These are phyloP conservation scores for Siniperca undulata DNA, from an alignment of 2,797 vertebrate genomes.

Conservation along the genomic window DNA sequence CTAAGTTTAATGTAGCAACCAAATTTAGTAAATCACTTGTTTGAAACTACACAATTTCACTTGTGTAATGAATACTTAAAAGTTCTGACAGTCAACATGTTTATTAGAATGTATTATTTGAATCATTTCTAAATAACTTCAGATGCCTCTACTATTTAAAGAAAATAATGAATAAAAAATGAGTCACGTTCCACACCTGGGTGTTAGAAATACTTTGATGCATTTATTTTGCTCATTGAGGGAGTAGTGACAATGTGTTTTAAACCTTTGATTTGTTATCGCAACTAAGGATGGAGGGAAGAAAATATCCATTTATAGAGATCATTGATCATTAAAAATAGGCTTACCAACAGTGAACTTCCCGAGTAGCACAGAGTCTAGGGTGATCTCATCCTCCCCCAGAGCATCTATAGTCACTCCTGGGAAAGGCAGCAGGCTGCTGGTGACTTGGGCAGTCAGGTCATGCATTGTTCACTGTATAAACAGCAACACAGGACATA, in stretches of 20 bases:
- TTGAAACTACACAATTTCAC: neutral
- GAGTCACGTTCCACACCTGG: neutral
- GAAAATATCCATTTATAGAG: neutral
- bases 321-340: neutral
- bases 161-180: neutral
- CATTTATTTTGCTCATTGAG: neutral
- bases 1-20: neutral
- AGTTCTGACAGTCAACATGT: neutral
- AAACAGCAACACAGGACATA: conserved; percentile 45
- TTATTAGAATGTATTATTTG: neutral
- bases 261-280: neutral
- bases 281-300: neutral
- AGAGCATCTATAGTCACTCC: conserved; percentile 94
- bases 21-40: neutral
- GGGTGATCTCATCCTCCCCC: conserved; percentile 90
- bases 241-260: neutral
- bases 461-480: conserved; percentile 89
- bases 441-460: conserved; percentile 92
- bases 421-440: conserved; percentile 93
- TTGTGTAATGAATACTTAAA: neutral
- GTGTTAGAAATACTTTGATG: neutral
- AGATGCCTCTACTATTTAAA: neutral
- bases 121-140: neutral
- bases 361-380: conserved; percentile 90
- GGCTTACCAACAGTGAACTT: conserved; percentile 91